Base-by-base conservation (phyloP, 2,113 vertebrate genomes). In the Lichenostomus cassidix region DNA sequence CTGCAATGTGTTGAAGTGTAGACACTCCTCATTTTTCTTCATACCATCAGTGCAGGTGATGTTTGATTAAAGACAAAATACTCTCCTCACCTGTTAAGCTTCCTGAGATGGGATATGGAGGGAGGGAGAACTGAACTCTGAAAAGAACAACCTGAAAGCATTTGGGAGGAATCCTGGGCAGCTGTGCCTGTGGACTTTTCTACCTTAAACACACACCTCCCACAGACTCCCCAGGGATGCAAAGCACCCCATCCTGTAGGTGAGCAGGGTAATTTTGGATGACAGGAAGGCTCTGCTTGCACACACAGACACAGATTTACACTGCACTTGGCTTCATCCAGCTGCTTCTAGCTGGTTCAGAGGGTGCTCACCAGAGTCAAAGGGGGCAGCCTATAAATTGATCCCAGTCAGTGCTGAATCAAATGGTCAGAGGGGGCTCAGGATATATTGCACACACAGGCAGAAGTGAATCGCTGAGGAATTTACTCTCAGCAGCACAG, bases 341-440 rank as follows among this genome's bases (percentile, higher is more conserved):
- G 41, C 53, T 29, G 29, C 39, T 62, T 52, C 59, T 63, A 67
- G 46, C 59, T 83, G 75, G 74, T 27, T 19, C 55, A 46, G 50
- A 55, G 5, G 10, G 58, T 79, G 70, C 62, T 87, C 70, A 52
- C 69, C 16, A 42, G 52, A 94, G 82, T 47, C 94, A 47, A 58
- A 85, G 75, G 87, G 87, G 74, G 62, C 75, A 92, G 47, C 92
- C 84, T 63, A 37, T 91, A 92, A 85, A 89, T 77, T 91, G 82
- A 91, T 81, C 77, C 11, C 82, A 52, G 25, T 83, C 68, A 89
- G 33, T 42, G 82, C 59, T 87, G 89, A 88, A 87, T 90, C 78
- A 76, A 90, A 56, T 3, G 13, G 55, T 67, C 47, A 62, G 78
- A 62, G 41, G 60, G 46, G 52, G 59, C 58, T 92, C 25, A 46